phyloP scores from a whole-genome alignment of 2,113 vertebrate genomes.

The Oryzias curvinotus region DNA sequence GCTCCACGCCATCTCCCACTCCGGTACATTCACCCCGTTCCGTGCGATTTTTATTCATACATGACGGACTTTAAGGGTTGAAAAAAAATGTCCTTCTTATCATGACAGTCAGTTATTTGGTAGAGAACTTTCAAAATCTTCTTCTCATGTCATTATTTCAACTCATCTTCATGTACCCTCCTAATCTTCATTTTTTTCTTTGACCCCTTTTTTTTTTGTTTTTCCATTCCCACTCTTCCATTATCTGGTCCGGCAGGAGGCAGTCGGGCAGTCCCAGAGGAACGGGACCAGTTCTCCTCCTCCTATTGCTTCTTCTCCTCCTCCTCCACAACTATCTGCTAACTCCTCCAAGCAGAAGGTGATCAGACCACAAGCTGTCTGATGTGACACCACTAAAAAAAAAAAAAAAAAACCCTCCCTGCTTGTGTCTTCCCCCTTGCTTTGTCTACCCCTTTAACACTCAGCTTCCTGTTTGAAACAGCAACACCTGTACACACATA shows the following conservation, averaged over 20 bases:
- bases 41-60: neutral
- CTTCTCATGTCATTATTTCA: too few relatives aligned
- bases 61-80: neutral
- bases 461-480: neutral
- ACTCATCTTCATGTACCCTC: too few relatives aligned
- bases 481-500: neutral
- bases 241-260: constrained; percentile 45
- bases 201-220: constrained; percentile 7
- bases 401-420: too few relatives aligned
- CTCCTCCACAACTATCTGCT: constrained; percentile 44
- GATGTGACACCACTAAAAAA: too few relatives aligned
- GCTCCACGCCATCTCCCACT: constrained; percentile 52
- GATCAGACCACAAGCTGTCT: constrained; percentile 21
- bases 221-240: constrained; percentile 8
- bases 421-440: neutral
- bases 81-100: neutral
- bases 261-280: constrained; percentile 55
- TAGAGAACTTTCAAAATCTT: too few relatives aligned
- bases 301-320: constrained; percentile 4
- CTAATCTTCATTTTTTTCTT: too few relatives aligned
- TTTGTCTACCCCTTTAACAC: neutral
- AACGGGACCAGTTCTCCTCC: constrained; percentile 55
- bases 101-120: neutral
- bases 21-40: constrained; percentile 59
- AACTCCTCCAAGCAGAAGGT: constrained; percentile 68